Evolutionary conservation across 2,797 vertebrate genomes (phyloP).

Genomic region (Myripristis jacobus): DNA sequence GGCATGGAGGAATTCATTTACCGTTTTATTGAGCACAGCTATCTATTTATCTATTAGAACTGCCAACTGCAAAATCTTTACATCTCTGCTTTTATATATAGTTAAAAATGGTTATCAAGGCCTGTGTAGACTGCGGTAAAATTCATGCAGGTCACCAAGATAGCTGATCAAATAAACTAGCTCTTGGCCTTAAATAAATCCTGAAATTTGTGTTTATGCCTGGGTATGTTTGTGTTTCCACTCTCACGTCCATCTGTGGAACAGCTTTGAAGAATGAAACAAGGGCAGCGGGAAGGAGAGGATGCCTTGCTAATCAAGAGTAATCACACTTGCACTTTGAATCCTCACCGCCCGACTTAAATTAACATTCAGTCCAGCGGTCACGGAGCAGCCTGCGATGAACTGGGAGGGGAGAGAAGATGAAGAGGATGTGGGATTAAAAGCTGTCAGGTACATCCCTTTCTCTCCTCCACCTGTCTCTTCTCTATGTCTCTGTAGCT

Average conservation of each 20-base stretch:
- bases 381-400: background rate
- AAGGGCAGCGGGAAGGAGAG: conserved; percentile 1
- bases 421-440: conserved; percentile 1
- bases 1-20: too few relatives aligned
- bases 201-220: background rate
- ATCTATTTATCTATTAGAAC: too few relatives aligned
- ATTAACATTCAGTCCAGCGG: conserved; percentile 44
- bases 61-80: too few relatives aligned
- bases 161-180: too few relatives aligned
- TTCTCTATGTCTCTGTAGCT: conserved; percentile 17
- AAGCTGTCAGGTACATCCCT: conserved; percentile 40
- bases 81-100: too few relatives aligned
- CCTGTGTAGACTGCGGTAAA: too few relatives aligned
- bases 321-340: conserved; percentile 33
- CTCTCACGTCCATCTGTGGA: too few relatives aligned
- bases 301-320: conserved; percentile 40
- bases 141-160: too few relatives aligned
- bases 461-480: background rate
- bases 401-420: too few relatives aligned
- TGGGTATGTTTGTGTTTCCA: background rate
- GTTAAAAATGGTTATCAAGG: too few relatives aligned
- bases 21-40: too few relatives aligned
- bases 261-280: background rate
- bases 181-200: too few relatives aligned
- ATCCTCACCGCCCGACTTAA: conserved; percentile 43